These are phyloP conservation scores for Papilio gigon DNA, from an alignment of 2,888 invertebrate species.

Conservation along the genomic window DNA sequence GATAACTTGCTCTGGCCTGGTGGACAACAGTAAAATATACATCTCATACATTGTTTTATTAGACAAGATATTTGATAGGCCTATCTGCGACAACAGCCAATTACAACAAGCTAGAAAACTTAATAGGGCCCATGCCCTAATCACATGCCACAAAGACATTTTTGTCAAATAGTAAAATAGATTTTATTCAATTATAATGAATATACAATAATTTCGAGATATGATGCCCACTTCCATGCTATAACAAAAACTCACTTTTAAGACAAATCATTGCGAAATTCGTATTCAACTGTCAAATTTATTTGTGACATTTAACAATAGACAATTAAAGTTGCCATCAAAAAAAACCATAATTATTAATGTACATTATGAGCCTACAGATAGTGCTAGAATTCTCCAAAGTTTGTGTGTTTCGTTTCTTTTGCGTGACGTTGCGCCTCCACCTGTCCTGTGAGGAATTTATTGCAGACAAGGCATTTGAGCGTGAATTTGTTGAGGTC, in stretches of 20 bases:
- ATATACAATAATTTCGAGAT: slow-evolving; percentile 4
- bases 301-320: not conserved
- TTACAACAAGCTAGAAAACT: not conserved
- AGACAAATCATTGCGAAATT: not conserved
- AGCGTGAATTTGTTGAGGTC: slow-evolving; percentile 93
- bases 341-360: not conserved
- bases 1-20: not conserved
- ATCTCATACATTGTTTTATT: not conserved
- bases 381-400: slow-evolving; percentile 87
- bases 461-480: slow-evolving; percentile 91
- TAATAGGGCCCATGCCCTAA: not conserved
- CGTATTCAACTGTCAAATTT: slow-evolving; percentile 1
- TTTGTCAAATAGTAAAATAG: slow-evolving; percentile 10
- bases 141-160: not conserved
- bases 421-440: slow-evolving; percentile 94
- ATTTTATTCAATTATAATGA: not conserved
- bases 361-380: not conserved
- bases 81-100: not conserved
- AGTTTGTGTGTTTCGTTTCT: slow-evolving; percentile 90
- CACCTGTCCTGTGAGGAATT: slow-evolving; percentile 88
- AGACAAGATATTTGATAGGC: not conserved
- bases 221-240: not conserved
- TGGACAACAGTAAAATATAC: not conserved
- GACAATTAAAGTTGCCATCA: not conserved
- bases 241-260: not conserved